Percentiles rank a stretch among this genome's conserved stretches.
Conservation (phyloP, 2,113 vertebrate genomes). For the Verasper variegatus region DNA sequence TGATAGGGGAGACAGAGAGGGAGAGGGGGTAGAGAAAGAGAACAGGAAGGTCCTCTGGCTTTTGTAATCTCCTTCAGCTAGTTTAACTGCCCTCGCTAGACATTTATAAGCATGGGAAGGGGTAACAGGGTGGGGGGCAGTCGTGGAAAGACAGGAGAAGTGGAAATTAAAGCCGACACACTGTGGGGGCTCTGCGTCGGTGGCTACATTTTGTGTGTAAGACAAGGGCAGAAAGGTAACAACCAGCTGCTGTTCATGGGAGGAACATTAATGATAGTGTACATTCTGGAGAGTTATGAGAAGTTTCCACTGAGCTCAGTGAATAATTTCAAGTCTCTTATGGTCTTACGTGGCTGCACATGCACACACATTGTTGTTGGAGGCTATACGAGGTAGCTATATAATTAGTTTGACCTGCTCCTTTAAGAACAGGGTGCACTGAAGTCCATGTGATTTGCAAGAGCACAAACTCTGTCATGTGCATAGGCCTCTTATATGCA, state of each 20-base stretch:
- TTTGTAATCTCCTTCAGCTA: conserved; percentile 68
- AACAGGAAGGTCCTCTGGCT: conserved; percentile 64
- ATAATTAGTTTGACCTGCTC: conserved; percentile 51
- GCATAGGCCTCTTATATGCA: not conserved
- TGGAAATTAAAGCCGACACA: conserved; percentile 71
- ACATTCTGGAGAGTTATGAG: conserved; percentile 38
- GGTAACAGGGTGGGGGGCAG: conserved; percentile 47
- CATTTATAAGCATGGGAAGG: conserved; percentile 72
- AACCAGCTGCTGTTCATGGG: not conserved
- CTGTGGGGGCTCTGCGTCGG: conserved; percentile 34
- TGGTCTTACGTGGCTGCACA: conserved; percentile 10
- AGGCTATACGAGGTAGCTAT: conserved; percentile 33
- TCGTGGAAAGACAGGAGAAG: conserved; percentile 59
- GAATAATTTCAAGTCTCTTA: conserved; percentile 25
- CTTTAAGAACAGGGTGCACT: conserved; percentile 50
- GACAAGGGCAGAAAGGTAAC: conserved; percentile 16
- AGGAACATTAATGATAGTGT: conserved; percentile 32
- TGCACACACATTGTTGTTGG: conserved; percentile 18
- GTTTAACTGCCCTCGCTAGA: conserved; percentile 70
- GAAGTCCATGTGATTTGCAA: conserved; percentile 59
- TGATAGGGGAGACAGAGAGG: conserved; percentile 13
- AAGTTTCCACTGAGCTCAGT: conserved; percentile 58
- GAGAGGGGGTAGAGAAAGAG: not conserved
- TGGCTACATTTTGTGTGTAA: conserved; percentile 47
- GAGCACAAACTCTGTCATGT: conserved; percentile 12